Conservation (phyloP, 2,113 vertebrate genomes). For the Mus musculus region GRCm39 chrX:140113501-140114000, state of each 20-base stretch:
- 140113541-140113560: slow-evolving; percentile 60
- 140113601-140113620: slow-evolving; percentile 65
- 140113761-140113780: slow-evolving; percentile 77
- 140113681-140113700: slow-evolving; percentile 73
- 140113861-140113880: slow-evolving; percentile 62
- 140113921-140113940: slow-evolving; percentile 49
- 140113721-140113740: slow-evolving; percentile 66
- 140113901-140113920: slow-evolving; percentile 71
- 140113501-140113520: no score
- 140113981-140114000: neutral
- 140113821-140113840: slow-evolving; percentile 65
- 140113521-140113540: neutral
- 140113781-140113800: slow-evolving; percentile 71
- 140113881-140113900: slow-evolving; percentile 7
- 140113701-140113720: slow-evolving; percentile 72
- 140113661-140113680: slow-evolving; percentile 61
- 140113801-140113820: slow-evolving; percentile 73
- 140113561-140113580: neutral
- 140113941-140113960: slow-evolving; percentile 38
- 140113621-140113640: slow-evolving; percentile 61
- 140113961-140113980: neutral
- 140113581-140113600: slow-evolving; percentile 33
- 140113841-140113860: slow-evolving; percentile 65
- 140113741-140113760: slow-evolving; percentile 73
- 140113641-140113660: slow-evolving; percentile 63